Evolutionary conservation across 2,888 invertebrate genomes (phyloP).

Genomic region (Troglohyphantes excavatus): DNA sequence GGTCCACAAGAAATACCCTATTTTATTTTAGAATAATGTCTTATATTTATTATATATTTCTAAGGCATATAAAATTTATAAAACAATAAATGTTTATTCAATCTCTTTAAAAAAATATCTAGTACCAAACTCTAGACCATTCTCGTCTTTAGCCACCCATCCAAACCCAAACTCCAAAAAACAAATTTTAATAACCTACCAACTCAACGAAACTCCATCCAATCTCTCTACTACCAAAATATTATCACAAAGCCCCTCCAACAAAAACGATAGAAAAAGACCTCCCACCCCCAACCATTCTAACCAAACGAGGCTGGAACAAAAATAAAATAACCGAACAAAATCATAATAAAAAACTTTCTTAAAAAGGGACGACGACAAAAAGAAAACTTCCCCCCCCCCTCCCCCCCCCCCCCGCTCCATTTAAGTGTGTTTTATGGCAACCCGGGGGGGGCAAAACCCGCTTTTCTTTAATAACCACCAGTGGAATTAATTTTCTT

Average conservation of each 20-base stretch:
- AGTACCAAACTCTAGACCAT: too few relatives aligned
- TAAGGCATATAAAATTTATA: too few relatives aligned
- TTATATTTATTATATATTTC: too few relatives aligned
- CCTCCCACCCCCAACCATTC: background rate
- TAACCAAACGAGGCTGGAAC: slow-evolving; percentile 7
- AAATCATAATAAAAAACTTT: background rate
- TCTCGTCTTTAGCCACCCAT: too few relatives aligned
- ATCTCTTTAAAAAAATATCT: too few relatives aligned
- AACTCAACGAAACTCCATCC: slow-evolving; percentile 17
- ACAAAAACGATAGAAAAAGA: slow-evolving; percentile 11
- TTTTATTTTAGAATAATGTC: too few relatives aligned
- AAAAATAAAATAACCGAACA: slow-evolving; percentile 1
- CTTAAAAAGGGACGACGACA: background rate
- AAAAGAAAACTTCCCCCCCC: background rate
- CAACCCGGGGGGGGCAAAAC: background rate
- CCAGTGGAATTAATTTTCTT: slow-evolving; percentile 64
- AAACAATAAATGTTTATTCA: too few relatives aligned
- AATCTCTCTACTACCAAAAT: slow-evolving; percentile 34
- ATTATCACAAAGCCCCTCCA: slow-evolving; percentile 31
- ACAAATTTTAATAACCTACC: slow-evolving; percentile 49
- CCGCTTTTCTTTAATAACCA: slow-evolving; percentile 69
- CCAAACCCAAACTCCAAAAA: background rate
- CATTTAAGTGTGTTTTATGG: slow-evolving; percentile 68
- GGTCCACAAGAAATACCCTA: too few relatives aligned
- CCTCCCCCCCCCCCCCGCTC: background rate